Percentiles rank a stretch among this genome's conserved stretches.
Conservation (phyloP, 2,797 vertebrate species). For the Notolepis coatsorum region DNA sequence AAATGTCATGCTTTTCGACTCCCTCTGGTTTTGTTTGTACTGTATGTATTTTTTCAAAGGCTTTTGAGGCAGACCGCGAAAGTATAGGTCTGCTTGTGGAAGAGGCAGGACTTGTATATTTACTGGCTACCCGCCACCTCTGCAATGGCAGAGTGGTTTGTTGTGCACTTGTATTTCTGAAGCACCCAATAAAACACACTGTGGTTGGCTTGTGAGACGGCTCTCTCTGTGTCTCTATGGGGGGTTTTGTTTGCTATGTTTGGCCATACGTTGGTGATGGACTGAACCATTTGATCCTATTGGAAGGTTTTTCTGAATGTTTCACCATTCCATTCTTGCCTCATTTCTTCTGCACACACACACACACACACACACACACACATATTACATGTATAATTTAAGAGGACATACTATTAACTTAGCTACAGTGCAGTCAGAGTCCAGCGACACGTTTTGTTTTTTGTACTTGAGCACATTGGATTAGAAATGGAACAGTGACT, state of each 20-base stretch:
- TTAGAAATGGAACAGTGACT: too few species aligned
- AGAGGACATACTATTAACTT: too few species aligned
- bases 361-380: too few species aligned
- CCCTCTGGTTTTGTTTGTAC: conserved; percentile 83
- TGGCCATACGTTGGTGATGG: not conserved
- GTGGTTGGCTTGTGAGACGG: conserved; percentile 82
- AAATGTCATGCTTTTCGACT: conserved; percentile 84
- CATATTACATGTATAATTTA: not conserved
- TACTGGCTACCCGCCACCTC: conserved; percentile 94
- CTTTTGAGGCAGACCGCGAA: conserved; percentile 91
- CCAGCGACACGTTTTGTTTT: too few species aligned
- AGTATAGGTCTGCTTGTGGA: conserved; percentile 89
- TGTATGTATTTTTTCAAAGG: conserved; percentile 88
- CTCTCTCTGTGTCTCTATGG: conserved; percentile 49
- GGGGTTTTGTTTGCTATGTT: not conserved
- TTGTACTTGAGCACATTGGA: too few species aligned
- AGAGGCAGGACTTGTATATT: conserved; percentile 97
- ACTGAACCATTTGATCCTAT: not conserved
- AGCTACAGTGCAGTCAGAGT: too few species aligned
- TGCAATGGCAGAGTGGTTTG: conserved; percentile 94
- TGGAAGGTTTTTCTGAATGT: not conserved
- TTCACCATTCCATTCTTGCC: too few species aligned
- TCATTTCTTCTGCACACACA: too few species aligned
- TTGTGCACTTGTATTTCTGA: conserved; percentile 99
- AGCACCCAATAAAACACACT: conserved; percentile 99